Base-by-base conservation (phyloP, 2,888 invertebrate species). In the Drosophila kanekoi region DNA sequence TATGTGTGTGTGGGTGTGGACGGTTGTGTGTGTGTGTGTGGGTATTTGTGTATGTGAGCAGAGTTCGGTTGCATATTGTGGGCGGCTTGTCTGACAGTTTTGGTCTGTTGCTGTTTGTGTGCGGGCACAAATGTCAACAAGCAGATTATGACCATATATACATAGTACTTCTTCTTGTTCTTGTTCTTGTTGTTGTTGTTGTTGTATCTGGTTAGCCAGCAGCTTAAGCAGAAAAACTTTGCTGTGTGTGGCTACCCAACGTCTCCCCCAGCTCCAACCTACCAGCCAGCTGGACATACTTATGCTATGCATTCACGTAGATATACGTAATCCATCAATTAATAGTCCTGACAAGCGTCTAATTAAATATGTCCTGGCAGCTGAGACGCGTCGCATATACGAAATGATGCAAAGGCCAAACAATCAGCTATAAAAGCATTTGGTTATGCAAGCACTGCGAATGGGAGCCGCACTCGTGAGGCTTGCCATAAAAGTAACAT, bases 331-430 rank as follows among this genome's bases (percentile, higher is more conserved):
- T 83, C 81, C 83, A 81, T 81, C 83, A 81, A 83, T 83, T 81
- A 81, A 75, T 75, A 75, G 78, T 70, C 66, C 68, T 77, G 84
- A 84, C 83, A 81, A 71, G 81, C 75, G 78, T 71, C 84, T 81
- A 81, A 81, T 81, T 81, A 81, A 81, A 81, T 84, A 65, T 72
- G 79, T 77, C 78, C 70, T 63, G 83, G 53, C 72, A 68, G 72
- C 61, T 65, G 59, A 54, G 56, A 57, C 47, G 65, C 64, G 53
- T 23, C 43, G 18, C 40, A 37, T 35, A 43, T 37, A 45, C 52
- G 20, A 51, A 49, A 59, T 59, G 58, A 62, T 20, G 35, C 45
- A 33, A 20, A 66, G 66, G 66, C 48, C 66, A 65, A 51, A 40
- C 48, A 45, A 44, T 14, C 56, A 37, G 65, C 28, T 20, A 53